Conservation (phyloP, 2,113 vertebrate genomes). For the Todiramphus chloris region DNA sequence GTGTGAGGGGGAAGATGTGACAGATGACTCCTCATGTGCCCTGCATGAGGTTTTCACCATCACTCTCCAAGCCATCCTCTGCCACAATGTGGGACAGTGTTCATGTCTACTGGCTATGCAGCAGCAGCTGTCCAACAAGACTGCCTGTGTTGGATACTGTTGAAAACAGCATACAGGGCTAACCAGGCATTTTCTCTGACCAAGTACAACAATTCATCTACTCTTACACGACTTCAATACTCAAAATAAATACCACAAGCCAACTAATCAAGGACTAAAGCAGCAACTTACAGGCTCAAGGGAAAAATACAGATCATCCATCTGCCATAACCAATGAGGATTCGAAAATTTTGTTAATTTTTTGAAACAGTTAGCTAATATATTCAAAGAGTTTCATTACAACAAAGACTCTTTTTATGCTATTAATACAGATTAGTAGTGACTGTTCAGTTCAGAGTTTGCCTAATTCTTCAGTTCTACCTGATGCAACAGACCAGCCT, state of each 20-base stretch:
- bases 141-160: accelerated
- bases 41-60: not conserved
- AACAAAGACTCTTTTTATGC: conserved; percentile 34
- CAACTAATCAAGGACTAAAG: not conserved
- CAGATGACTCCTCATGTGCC: not conserved
- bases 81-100: not conserved
- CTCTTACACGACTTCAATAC: not conserved
- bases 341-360: conserved; percentile 32
- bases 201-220: not conserved
- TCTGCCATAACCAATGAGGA: not conserved
- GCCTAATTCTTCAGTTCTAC: not conserved
- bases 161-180: not conserved
- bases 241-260: not conserved
- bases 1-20: not conserved
- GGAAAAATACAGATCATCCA: not conserved
- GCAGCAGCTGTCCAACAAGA: not conserved
- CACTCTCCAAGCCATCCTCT: not conserved
- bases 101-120: not conserved
- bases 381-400: conserved; percentile 4
- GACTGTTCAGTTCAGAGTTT: not conserved
- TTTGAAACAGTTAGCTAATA: not conserved
- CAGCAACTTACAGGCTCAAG: not conserved
- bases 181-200: not conserved
- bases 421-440: conserved; percentile 32
- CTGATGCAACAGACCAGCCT: not conserved